Evolutionary conservation across 2,113 vertebrate genomes (phyloP), one percentile per base, ranked within the genome.

Genomic region (Cheilinus undulatus): DNA sequence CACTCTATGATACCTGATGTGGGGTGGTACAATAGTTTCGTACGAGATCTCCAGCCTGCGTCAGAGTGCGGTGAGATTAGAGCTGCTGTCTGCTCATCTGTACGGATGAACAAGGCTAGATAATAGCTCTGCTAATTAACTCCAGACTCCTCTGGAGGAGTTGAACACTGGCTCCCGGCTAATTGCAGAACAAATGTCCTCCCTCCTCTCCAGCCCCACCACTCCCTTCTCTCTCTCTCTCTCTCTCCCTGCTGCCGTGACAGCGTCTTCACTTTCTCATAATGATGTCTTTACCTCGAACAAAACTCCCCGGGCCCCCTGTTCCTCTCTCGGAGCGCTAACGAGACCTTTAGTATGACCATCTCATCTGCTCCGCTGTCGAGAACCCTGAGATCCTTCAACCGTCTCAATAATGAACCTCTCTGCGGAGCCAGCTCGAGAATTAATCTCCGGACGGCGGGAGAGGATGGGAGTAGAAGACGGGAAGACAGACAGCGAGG

Each of bases 51-150:
- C 45, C 63, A 42, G 77, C 73, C 71, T 19, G 23, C 34, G 48
- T 76, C 70, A 63, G 69, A 75, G 61, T 3, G 73, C 19, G 68
- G 56, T 58, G 13, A 69, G 82, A 92, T 91, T 76, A 84, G 69
- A 79, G 73, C 61, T 17, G 82, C 52, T 38, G 85, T 78, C 81
- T 74, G 79, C 66, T 87, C 80, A 66, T 79, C 80, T 43, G 36
- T 46, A 73, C 26, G 24, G 80, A 88, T 76, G 78, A 88, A 85
- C 68, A 64, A 67, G 66, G 43, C 68, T 63, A 61, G 72, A 89
- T 87, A 90, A 89, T 85, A 69, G 84, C 83, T 70, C 67, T 36
- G 86, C 78, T 90, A 89, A 92, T 93, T 91, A 92, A 82, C 82
- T 88, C 72, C 80, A 81, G 82, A 73, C 82, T 60, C 70, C 77